Percentiles rank a stretch among this genome's conserved stretches.
phyloP scores from a whole-genome alignment of 1,140 invertebrate genomes.

The Drosophila sp. region DNA sequence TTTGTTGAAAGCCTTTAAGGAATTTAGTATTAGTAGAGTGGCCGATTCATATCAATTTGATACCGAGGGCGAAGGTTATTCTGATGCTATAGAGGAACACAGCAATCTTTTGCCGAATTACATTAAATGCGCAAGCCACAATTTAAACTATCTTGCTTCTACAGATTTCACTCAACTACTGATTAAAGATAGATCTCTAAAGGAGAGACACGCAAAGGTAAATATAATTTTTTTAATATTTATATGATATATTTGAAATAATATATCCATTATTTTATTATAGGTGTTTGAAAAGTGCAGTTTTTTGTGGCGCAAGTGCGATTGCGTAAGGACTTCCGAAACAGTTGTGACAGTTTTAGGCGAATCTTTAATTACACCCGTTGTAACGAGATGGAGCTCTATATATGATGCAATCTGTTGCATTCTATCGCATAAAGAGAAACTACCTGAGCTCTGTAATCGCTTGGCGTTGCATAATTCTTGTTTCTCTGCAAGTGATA shows the following conservation, averaged over 20 bases:
- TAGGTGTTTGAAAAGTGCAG: conserved; percentile 35
- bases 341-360: conserved; percentile 5
- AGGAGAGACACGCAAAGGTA: conserved; percentile 27
- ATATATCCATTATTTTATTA: neutral
- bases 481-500: conserved; percentile 25
- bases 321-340: neutral
- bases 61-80: neutral
- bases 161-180: conserved; percentile 26
- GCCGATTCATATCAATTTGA: neutral
- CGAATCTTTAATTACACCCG: conserved; percentile 1
- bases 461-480: conserved; percentile 26
- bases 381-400: conserved; percentile 26
- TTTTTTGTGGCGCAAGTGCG: conserved; percentile 27
- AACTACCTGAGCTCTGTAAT: conserved; percentile 27
- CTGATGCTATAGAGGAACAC: neutral
- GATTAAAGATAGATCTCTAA: neutral
- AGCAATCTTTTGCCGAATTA: conserved; percentile 26
- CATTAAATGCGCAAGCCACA: conserved; percentile 28
- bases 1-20: conserved; percentile 8
- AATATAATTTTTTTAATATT: neutral
- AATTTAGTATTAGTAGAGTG: conserved; percentile 21
- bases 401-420: conserved; percentile 36
- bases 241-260: neutral
- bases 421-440: conserved; percentile 29
- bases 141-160: conserved; percentile 14